Evolutionary conservation across 1,140 invertebrate genomes (phyloP).

Genomic region (Leptonema lineaticorne): DNA sequence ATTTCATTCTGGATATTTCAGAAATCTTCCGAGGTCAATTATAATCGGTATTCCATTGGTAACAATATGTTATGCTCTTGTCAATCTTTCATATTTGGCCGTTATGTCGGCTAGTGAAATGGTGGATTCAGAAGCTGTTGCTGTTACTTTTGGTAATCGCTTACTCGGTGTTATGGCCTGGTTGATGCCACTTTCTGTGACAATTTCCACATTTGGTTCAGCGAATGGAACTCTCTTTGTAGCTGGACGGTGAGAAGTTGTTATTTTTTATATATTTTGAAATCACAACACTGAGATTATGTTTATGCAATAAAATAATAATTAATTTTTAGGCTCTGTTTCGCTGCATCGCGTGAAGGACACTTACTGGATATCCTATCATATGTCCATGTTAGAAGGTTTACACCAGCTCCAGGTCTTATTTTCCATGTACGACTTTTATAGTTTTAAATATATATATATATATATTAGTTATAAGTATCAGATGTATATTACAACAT

Average conservation of each 20-base stretch:
- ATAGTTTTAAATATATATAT: slow-evolving; percentile 16
- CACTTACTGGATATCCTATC: slow-evolving; percentile 91
- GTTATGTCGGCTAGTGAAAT: slow-evolving; percentile 94
- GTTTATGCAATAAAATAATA: neutral
- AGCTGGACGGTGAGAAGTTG: slow-evolving; percentile 67
- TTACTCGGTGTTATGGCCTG: slow-evolving; percentile 84
- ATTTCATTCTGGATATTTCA: slow-evolving; percentile 47
- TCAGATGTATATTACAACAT: neutral
- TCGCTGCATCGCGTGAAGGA: slow-evolving; percentile 91
- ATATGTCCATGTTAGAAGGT: slow-evolving; percentile 86
- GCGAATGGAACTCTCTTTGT: slow-evolving; percentile 95
- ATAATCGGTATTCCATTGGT: slow-evolving; percentile 95
- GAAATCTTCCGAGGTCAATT: slow-evolving; percentile 93
- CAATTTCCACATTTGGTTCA: slow-evolving; percentile 94
- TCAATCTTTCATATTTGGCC: slow-evolving; percentile 95
- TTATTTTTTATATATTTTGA: neutral
- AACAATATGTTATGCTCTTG: slow-evolving; percentile 92
- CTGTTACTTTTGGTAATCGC: slow-evolving; percentile 87
- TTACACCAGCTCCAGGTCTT: slow-evolving; percentile 94
- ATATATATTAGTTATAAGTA: neutral
- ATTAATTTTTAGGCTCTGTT: slow-evolving; percentile 71
- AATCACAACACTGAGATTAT: neutral
- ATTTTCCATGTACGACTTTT: slow-evolving; percentile 83
- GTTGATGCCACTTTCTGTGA: slow-evolving; percentile 93
- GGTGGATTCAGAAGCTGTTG: slow-evolving; percentile 93